These are phyloP conservation scores for Macrotis lagotis DNA, from an alignment of 2,113 vertebrate genomes.

Conservation along the genomic window DNA sequence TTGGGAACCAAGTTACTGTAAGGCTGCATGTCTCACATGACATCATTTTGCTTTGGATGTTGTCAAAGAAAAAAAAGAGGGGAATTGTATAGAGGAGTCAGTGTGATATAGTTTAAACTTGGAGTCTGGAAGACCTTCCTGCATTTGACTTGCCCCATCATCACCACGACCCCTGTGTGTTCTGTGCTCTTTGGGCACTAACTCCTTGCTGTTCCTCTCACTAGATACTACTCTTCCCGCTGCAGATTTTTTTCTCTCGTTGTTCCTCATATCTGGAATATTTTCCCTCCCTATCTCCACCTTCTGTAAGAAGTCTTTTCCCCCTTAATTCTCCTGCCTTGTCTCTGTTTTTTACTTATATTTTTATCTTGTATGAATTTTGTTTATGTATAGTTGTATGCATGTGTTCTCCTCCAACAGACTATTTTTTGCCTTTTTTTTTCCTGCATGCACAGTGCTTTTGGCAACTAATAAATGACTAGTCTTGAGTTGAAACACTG, in stretches of 20 bases:
- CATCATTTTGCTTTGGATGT: neutral
- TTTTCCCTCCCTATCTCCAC: neutral
- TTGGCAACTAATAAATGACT: neutral
- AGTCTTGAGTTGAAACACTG: neutral
- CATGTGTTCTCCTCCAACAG: neutral
- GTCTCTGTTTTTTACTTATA: neutral
- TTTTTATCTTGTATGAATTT: neutral
- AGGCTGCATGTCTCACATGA: neutral
- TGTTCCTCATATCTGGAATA: neutral
- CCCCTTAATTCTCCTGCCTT: neutral
- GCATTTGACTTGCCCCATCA: neutral
- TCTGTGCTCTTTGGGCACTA: neutral
- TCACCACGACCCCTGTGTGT: accelerated
- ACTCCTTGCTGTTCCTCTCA: neutral
- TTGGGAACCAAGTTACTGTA: neutral
- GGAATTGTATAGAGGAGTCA: neutral
- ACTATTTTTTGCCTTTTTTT: neutral
- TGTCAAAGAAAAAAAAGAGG: neutral
- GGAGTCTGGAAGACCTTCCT: neutral
- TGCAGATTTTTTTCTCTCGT: neutral
- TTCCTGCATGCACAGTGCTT: neutral
- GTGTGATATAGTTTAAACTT: neutral
- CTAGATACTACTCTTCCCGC: neutral
- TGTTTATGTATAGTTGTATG: neutral
- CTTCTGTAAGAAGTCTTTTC: neutral